Evolutionary conservation across 2,797 vertebrate genomes (phyloP), one percentile per base, ranked within the genome.

Genomic region (Champsocephalus esox): DNA sequence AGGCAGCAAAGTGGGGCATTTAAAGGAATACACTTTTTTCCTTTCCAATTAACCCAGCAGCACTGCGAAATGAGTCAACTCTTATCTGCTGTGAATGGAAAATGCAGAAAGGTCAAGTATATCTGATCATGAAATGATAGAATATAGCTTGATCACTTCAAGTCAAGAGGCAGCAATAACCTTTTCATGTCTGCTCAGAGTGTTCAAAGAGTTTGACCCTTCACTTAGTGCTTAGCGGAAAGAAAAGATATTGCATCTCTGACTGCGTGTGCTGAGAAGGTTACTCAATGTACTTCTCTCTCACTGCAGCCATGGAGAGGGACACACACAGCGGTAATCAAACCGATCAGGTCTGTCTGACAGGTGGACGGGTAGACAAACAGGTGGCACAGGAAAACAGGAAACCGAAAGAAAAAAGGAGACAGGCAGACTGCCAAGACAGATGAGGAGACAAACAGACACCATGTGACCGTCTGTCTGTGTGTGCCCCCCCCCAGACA

Each of bases 291-390:
- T 68, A 38, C 65, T 74, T 74, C 65, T 48, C 43, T 78, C 58
- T 61, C 11, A 3, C 41, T 54, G 46, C 0, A 70, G 71, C 56
- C 66, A 67, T 64, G 55, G 14, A 46, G 48, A 73, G 24, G 83
- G 66, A 84, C 71, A 75, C 38, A 76, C 71, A 75, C 38, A 71
- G 52, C 1, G 0, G 51, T 44, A 61, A 63, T 75, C 66, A 83
- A 81, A 60, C 24, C 54, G 11, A 70, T 59, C 48, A 62, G 59
- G 81, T 77, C 70, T 70, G 82, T 79, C 70, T 70, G 82, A 87
- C 89, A 91, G 86, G 87, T 88, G 77, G 80, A 87, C 32, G 5
- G 49, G 79, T 69, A 73, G 56, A 79, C 77, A 83, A 87, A 86
- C 79, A 86, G 85, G 81, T 85, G 86, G 87, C 49, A 64, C 24